Base-by-base conservation (phyloP, 2,888 invertebrate genomes). In the Mythimna pallens region DNA sequence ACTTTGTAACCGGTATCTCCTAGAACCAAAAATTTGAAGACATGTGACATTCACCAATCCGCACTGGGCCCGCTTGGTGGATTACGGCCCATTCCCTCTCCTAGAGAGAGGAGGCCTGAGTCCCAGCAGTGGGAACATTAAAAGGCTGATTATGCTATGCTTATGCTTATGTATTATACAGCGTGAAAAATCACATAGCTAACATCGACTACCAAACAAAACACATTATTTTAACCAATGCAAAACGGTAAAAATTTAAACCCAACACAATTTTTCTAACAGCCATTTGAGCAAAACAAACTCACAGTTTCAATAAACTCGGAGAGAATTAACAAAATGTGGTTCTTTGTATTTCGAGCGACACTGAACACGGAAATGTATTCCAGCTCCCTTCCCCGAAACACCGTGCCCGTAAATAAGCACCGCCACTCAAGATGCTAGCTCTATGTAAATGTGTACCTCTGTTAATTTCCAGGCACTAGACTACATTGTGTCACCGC, bases 381-480 rank as follows among this genome's bases (percentile, higher is more conserved):
- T 85, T 86, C 76, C 82, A 84, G 47, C 72, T 73, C 55, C 61
- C 54, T 59, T 54, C 59, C 43, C 64, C 58, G 54, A 63, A 59
- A 70, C 75, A 73, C 76, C 34, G 84, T 78, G 73, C 57, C 71
- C 63, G 70, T 70, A 80, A 73, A 80, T 72, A 79, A 86, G 81
- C 80, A 81, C 82, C 79, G 63, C 82, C 71, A 76, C 82, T 83
- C 73, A 84, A 83, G 85, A 86, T 73, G 74, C 66, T 81, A 72
- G 77, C 61, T 76, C 83, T 85, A 86, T 87, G 83, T 81, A 89
- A 88, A 89, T 86, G 84, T 88, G 87, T 87, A 87, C 86, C 83
- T 84, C 77, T 85, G 89, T 90, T 92, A 92, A 93, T 92, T 92
- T 88, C 82, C 89, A 89, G 89, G 89, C 90, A 90, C 92, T 91